A percentile compares a stretch with the other conserved stretches of the same genome.
Conservation (phyloP, 2,888 invertebrate genomes). For the Corbicula japonica region DNA sequence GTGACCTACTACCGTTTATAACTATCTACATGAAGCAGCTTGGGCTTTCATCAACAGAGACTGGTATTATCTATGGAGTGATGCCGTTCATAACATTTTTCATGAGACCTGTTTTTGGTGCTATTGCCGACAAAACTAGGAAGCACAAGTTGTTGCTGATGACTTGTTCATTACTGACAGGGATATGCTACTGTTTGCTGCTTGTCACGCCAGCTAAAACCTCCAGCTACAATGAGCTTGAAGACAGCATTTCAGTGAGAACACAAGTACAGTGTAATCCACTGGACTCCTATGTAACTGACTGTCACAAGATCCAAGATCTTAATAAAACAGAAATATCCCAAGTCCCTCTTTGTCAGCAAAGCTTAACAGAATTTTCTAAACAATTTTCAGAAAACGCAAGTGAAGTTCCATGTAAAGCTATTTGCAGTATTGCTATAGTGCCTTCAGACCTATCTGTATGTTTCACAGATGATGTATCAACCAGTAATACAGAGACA, state of each 20-base stretch:
- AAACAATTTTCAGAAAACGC: constrained; percentile 23
- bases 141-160: constrained; percentile 94
- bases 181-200: constrained; percentile 93
- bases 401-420: constrained; percentile 46
- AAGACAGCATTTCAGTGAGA: constrained; percentile 35
- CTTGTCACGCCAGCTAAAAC: constrained; percentile 87
- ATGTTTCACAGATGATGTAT: constrained; percentile 64
- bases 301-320: constrained; percentile 62
- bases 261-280: constrained; percentile 76
- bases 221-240: not conserved
- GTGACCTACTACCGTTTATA: constrained; percentile 93
- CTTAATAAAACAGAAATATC: not conserved
- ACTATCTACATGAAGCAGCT: constrained; percentile 92
- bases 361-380: constrained; percentile 25
- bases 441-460: constrained; percentile 42
- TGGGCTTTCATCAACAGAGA: constrained; percentile 92
- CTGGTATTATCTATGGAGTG: constrained; percentile 92
- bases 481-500: constrained; percentile 26
- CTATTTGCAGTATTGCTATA: constrained; percentile 51
- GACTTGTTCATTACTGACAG: constrained; percentile 92
- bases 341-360: constrained; percentile 23
- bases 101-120: constrained; percentile 92
- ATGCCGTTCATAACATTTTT: constrained; percentile 93
- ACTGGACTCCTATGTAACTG: constrained; percentile 75
- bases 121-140: constrained; percentile 92